Evolutionary conservation across 92 coral and sea anemone species (phyloP).

Genomic region (Epizoanthus scotinus): DNA sequence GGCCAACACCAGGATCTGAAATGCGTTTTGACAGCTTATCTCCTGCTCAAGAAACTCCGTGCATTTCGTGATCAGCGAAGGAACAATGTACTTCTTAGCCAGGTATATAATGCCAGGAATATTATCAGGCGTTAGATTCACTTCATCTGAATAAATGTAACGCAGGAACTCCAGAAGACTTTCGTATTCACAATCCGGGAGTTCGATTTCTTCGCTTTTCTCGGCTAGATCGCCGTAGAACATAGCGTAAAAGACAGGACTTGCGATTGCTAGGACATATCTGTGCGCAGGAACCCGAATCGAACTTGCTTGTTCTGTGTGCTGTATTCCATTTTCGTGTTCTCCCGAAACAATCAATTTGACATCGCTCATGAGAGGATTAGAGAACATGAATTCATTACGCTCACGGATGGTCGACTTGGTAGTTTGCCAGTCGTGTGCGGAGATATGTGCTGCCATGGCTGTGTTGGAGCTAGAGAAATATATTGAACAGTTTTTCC

Average conservation of each 20-base stretch:
- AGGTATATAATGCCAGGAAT: conserved; percentile 60
- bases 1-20: conserved; percentile 57
- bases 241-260: conserved; percentile 60
- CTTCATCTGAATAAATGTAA: conserved; percentile 63
- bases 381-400: conserved; percentile 46
- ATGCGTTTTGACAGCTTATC: conserved; percentile 52
- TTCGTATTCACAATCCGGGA: conserved; percentile 60
- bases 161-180: conserved; percentile 67
- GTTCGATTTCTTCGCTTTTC: conserved; percentile 54
- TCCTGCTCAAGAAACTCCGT: conserved; percentile 49
- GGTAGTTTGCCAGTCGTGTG: conserved; percentile 48
- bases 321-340: not conserved
- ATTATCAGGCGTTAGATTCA: conserved; percentile 49
- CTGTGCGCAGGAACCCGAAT: conserved; percentile 42
- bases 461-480: not conserved
- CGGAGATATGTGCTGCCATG: conserved; percentile 9
- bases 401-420: conserved; percentile 45
- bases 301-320: not conserved
- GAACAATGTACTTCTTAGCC: conserved; percentile 74
- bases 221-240: conserved; percentile 61
- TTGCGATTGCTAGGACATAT: conserved; percentile 58
- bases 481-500: not conserved
- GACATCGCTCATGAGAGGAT: conserved; percentile 49
- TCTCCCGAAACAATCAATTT: conserved; percentile 17
- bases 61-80: conserved; percentile 55